These are phyloP conservation scores for Drosophila nigricruria DNA, from an alignment of 2,888 invertebrate genomes.

Conservation along the genomic window DNA sequence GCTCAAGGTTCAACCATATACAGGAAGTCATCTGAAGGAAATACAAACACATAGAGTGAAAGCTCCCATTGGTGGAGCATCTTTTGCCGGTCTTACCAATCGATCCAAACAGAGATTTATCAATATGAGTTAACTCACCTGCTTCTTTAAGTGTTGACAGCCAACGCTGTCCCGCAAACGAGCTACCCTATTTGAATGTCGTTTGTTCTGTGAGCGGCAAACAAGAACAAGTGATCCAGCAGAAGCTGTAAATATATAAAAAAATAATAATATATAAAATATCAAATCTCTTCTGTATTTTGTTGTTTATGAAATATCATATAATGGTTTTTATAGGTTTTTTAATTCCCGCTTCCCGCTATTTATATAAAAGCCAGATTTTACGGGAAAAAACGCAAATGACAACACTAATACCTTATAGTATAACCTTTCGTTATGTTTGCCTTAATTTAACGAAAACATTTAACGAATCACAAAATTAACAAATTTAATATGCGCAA, in stretches of 20 bases:
- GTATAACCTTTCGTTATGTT: slow-evolving; percentile 12
- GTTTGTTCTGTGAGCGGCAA: slow-evolving; percentile 13
- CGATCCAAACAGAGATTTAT: background rate
- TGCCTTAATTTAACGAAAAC: slow-evolving; percentile 31
- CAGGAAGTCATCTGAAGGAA: slow-evolving; percentile 6
- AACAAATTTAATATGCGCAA: slow-evolving; percentile 50
- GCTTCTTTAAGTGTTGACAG: slow-evolving; percentile 40
- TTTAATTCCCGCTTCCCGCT: too few relatives aligned
- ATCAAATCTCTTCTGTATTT: too few relatives aligned
- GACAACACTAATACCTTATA: too few relatives aligned
- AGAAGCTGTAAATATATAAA: slow-evolving; percentile 30
- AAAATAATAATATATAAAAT: slow-evolving; percentile 10
- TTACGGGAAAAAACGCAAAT: too few relatives aligned
- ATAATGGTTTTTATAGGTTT: too few relatives aligned
- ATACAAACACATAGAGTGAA: background rate
- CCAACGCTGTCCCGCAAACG: slow-evolving; percentile 31
- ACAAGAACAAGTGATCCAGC: slow-evolving; percentile 27
- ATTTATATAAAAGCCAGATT: too few relatives aligned
- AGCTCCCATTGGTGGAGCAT: background rate
- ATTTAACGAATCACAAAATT: slow-evolving; percentile 43
- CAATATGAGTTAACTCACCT: slow-evolving; percentile 51
- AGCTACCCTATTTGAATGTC: slow-evolving; percentile 2
- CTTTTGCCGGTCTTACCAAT: background rate
- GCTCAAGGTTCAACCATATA: slow-evolving; percentile 20
- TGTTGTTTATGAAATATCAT: too few relatives aligned